Conservation (phyloP, 2,888 invertebrate genomes). For the Physocephala rufipes region DNA sequence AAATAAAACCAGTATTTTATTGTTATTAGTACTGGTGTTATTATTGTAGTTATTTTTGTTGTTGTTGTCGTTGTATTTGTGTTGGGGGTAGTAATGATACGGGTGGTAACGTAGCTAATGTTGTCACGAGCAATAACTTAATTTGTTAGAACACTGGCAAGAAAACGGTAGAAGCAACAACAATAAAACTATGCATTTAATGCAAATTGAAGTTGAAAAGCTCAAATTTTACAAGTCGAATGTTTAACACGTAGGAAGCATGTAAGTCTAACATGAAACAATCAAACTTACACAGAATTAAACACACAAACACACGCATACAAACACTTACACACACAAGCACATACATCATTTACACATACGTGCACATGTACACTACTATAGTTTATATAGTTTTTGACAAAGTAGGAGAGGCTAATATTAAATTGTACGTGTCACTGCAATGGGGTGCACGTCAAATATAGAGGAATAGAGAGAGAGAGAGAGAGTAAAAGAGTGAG, state of each 20-base stretch:
- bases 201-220: slow-evolving; percentile 36
- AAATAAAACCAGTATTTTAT: neutral
- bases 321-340: slow-evolving; percentile 2
- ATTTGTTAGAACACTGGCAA: neutral
- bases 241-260: slow-evolving; percentile 35
- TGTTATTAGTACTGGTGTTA: slow-evolving; percentile 19
- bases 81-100: slow-evolving; percentile 2
- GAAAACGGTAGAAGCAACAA: no score
- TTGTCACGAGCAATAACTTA: slow-evolving; percentile 8
- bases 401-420: neutral
- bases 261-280: slow-evolving; percentile 25
- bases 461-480: slow-evolving; percentile 11
- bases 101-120: slow-evolving; percentile 20
- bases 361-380: neutral
- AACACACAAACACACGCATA: slow-evolving; percentile 19
- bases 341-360: neutral
- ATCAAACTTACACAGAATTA: no score
- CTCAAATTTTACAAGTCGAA: slow-evolving; percentile 27
- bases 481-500: slow-evolving; percentile 17
- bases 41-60: slow-evolving; percentile 1
- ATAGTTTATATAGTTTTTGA: no score
- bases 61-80: slow-evolving; percentile 31
- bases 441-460: slow-evolving; percentile 32
- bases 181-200: slow-evolving; percentile 33
- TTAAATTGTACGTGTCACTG: slow-evolving; percentile 43